These are phyloP conservation scores for Homarus gammarus DNA, from an alignment of 2,888 invertebrate species.

Conservation along the genomic window DNA sequence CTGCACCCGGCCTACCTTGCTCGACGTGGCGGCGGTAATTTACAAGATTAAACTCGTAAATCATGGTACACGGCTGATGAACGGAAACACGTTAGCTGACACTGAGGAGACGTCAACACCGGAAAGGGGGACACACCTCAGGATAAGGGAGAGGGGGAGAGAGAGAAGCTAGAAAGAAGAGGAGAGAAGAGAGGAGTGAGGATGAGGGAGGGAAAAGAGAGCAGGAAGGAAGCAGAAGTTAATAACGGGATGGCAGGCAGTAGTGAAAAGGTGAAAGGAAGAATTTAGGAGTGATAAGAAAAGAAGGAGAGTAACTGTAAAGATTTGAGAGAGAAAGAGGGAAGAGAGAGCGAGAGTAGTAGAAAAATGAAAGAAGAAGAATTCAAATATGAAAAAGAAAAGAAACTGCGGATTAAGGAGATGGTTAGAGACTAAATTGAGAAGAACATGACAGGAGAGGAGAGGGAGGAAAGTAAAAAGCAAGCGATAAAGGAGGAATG, in stretches of 20 bases:
- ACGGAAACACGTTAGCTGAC: not conserved
- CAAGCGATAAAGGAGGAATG: no score
- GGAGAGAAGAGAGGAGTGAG: not conserved
- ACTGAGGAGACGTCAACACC: not conserved
- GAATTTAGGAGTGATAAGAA: no score
- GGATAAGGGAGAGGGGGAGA: not conserved
- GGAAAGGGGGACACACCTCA: not conserved
- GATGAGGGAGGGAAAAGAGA: not conserved
- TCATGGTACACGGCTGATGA: not conserved
- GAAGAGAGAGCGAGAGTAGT: no score
- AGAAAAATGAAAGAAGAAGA: no score
- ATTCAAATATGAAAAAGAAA: no score
- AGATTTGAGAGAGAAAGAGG: no score
- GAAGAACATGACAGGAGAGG: not conserved
- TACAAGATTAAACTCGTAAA: conserved; percentile 11
- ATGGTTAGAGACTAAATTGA: no score
- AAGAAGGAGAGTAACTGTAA: no score
- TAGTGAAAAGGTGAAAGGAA: no score
- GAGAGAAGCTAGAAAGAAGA: not conserved
- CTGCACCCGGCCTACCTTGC: not conserved
- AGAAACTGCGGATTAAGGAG: no score
- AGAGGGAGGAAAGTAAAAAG: not conserved
- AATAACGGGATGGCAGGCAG: no score
- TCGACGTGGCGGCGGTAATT: not conserved
- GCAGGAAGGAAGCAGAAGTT: no score